Evolutionary conservation across 2,113 vertebrate species (phyloP).

Genomic region (Myrmophylax atrothorax): DNA sequence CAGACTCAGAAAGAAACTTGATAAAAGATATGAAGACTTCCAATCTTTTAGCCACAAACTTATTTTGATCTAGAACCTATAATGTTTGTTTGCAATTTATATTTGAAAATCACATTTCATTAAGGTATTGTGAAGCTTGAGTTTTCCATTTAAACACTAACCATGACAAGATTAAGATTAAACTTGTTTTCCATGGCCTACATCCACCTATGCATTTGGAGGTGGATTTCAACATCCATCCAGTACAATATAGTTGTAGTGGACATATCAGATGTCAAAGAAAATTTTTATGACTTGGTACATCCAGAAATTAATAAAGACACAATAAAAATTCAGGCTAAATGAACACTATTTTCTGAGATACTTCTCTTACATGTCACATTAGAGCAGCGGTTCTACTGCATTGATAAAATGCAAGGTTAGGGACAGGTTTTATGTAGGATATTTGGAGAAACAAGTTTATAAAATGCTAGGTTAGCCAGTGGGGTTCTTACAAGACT

Average conservation of each 20-base stretch:
- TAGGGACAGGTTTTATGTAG: not conserved
- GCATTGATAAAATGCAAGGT: not conserved
- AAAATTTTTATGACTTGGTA: not conserved
- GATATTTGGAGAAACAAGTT: not conserved
- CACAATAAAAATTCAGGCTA: not conserved
- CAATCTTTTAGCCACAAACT: constrained; percentile 17
- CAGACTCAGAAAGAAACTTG: not conserved
- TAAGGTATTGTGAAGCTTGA: not conserved
- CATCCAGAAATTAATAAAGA: not conserved
- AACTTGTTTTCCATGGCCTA: not conserved
- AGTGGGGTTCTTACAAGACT: not conserved
- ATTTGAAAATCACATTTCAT: not conserved
- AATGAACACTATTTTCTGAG: not conserved
- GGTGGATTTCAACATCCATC: not conserved
- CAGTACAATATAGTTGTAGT: not conserved
- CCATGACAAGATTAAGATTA: not conserved
- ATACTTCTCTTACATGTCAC: not conserved
- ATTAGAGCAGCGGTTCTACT: not conserved
- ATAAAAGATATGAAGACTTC: not conserved
- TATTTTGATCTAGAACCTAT: constrained; percentile 35
- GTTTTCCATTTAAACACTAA: not conserved
- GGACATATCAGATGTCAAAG: not conserved
- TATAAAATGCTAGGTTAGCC: not conserved
- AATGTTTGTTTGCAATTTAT: not conserved
- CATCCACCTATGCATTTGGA: not conserved